These are phyloP conservation scores for Carterocephalus palaemon DNA, from an alignment of 2,888 invertebrate species.

Conservation along the genomic window DNA sequence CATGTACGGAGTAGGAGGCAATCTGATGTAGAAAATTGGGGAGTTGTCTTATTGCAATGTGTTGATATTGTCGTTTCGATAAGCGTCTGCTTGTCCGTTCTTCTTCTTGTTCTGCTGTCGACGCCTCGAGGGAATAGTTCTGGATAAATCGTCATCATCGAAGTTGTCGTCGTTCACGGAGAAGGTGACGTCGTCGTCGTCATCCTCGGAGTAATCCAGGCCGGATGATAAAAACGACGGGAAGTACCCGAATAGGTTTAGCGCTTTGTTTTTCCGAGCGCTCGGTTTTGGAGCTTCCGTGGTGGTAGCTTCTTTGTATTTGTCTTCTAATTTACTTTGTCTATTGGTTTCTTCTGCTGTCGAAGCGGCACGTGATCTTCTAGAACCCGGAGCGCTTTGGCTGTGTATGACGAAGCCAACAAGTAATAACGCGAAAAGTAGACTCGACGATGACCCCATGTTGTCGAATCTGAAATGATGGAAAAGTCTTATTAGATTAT, in stretches of 20 bases:
- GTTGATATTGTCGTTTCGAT: constrained; percentile 65
- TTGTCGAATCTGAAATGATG: constrained; percentile 50
- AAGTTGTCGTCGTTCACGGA: constrained; percentile 73
- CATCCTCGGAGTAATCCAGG: constrained; percentile 66
- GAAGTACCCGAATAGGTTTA: constrained; percentile 73
- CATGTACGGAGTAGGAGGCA: constrained; percentile 92
- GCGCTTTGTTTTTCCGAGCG: constrained; percentile 70
- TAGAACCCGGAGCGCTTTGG: constrained; percentile 53
- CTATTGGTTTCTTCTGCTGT: constrained; percentile 42
- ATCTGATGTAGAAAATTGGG: constrained; percentile 90
- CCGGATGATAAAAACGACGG: constrained; percentile 71
- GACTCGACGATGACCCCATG: constrained; percentile 49
- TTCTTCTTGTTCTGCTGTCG: constrained; percentile 71
- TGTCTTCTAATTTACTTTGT: constrained; percentile 61
- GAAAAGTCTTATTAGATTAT: constrained; percentile 27
- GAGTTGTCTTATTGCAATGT: constrained; percentile 83
- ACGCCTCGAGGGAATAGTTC: constrained; percentile 73
- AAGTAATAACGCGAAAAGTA: constrained; percentile 48
- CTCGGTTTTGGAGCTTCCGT: constrained; percentile 45
- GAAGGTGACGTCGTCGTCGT: constrained; percentile 70
- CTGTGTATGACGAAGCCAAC: constrained; percentile 46
- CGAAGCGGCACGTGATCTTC: constrained; percentile 57
- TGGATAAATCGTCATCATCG: constrained; percentile 71
- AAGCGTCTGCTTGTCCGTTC: constrained; percentile 58
- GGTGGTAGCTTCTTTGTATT: constrained; percentile 59